These are phyloP conservation scores for Platynereis dumerilii DNA, from an alignment of 2,888 invertebrate genomes.

Conservation along the genomic window DNA sequence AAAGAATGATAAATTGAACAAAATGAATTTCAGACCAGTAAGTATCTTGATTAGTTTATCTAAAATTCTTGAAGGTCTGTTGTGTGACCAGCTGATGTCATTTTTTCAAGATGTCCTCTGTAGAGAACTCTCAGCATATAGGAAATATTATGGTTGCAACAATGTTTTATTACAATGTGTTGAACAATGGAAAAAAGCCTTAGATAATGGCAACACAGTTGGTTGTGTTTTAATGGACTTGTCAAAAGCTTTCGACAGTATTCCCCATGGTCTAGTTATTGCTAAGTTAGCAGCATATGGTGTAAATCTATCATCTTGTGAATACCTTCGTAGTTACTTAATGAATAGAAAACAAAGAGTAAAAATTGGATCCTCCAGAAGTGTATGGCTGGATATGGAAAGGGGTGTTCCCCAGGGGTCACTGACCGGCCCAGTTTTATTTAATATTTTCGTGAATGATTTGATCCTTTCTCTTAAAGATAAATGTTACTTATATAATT, in stretches of 20 bases:
- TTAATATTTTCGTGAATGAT: no score
- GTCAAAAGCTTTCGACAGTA: not conserved
- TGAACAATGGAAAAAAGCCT: not conserved
- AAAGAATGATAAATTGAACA: not conserved
- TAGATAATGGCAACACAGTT: not conserved
- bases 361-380: not conserved
- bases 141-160: not conserved
- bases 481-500: no score
- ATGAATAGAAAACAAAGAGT: slow-evolving; percentile 2
- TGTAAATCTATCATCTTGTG: not conserved
- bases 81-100: slow-evolving; percentile 1
- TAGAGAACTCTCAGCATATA: slow-evolving; percentile 1
- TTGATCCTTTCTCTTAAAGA: no score
- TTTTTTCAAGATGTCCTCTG: not conserved
- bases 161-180: slow-evolving; percentile 2
- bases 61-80: not conserved
- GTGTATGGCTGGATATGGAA: not conserved
- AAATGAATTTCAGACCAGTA: not conserved
- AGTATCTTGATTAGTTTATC: slow-evolving; percentile 2
- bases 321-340: not conserved
- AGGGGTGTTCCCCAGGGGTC: slow-evolving; percentile 3
- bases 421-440: no score
- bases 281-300: slow-evolving; percentile 3
- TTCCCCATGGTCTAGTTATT: slow-evolving; percentile 1
- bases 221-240: not conserved